phyloP scores from a whole-genome alignment of 2,113 vertebrate species.

The Stercorarius parasiticus region DNA sequence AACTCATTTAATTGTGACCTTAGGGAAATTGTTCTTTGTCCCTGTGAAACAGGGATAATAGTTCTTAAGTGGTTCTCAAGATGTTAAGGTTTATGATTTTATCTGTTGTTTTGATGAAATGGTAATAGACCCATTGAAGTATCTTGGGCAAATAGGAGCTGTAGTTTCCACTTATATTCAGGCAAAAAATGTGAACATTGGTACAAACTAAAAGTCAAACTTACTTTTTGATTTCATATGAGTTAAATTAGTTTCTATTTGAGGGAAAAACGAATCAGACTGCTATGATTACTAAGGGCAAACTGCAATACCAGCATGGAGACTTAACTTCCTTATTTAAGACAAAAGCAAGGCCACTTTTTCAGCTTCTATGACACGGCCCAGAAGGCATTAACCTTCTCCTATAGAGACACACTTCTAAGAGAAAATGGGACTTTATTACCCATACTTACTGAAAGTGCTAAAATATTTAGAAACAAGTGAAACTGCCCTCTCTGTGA shows the following conservation, averaged over 20 bases:
- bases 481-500: not conserved
- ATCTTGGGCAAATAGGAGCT: not conserved
- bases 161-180: not conserved
- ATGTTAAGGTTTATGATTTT: not conserved
- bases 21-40: not conserved
- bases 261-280: not conserved
- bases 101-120: not conserved
- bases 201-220: not conserved
- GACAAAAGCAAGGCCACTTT: not conserved
- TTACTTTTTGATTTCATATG: not conserved
- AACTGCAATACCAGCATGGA: not conserved
- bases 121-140: not conserved
- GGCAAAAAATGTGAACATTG: not conserved
- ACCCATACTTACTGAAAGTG: not conserved
- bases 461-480: not conserved
- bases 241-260: not conserved
- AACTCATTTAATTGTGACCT: not conserved
- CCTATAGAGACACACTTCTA: not conserved
- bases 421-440: not conserved
- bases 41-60: not conserved
- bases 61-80: not conserved
- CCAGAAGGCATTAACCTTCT: not conserved
- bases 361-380: not conserved
- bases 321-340: not conserved
- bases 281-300: not conserved